Evolutionary conservation across 2,888 invertebrate genomes (phyloP).

Genomic region (Ligdia adustata): DNA sequence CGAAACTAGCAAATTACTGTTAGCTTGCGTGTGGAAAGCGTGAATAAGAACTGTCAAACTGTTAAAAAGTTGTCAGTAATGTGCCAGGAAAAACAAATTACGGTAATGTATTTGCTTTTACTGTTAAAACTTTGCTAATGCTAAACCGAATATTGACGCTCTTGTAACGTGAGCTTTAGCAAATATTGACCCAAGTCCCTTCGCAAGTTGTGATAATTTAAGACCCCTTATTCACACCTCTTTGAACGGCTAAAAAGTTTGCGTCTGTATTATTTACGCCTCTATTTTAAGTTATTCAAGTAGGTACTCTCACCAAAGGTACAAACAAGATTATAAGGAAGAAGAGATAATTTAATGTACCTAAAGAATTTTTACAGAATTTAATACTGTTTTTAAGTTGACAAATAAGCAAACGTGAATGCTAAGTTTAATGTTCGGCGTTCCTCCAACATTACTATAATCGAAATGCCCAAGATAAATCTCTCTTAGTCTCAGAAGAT

Average conservation of each 20-base stretch:
- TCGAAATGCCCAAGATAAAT: no score
- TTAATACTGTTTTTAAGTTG: no score
- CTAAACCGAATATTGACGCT: conserved; percentile 16
- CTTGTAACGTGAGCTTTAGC: conserved; percentile 23
- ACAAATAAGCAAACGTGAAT: no score
- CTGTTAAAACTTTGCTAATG: conserved; percentile 23
- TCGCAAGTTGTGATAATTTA: conserved; percentile 22
- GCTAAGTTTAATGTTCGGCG: no score
- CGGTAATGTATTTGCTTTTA: conserved; percentile 29
- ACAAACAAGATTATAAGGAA: no score
- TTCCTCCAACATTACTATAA: no score
- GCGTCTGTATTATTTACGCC: no score
- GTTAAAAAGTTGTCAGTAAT: conserved; percentile 23
- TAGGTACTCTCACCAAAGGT: no score
- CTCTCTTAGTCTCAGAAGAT: no score
- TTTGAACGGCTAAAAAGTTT: conserved; percentile 18
- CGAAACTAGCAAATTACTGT: not conserved
- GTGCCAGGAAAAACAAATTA: conserved; percentile 31
- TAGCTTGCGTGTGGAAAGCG: conserved; percentile 4
- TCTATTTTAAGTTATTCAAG: no score
- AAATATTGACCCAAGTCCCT: conserved; percentile 31
- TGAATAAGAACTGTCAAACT: conserved; percentile 19
- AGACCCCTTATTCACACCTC: conserved; percentile 12
- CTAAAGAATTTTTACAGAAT: no score
- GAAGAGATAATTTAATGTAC: no score